Evolutionary conservation across 1,140 invertebrate species (phyloP).

Genomic region (Lasaia peninsularis): DNA sequence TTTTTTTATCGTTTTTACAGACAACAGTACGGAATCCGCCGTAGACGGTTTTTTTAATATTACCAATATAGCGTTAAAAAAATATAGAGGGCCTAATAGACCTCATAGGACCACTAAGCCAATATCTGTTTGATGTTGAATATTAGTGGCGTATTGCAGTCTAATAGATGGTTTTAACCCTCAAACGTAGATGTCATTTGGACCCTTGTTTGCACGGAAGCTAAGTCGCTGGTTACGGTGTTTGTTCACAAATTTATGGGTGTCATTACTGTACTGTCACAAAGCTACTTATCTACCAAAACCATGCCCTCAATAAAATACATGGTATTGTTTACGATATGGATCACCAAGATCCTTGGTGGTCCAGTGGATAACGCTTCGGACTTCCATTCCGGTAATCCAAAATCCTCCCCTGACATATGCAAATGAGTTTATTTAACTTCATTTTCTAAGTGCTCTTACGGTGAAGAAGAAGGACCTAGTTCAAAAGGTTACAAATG

Average conservation of each 20-base stretch:
- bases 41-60: too few relatives aligned
- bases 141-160: conserved; percentile 36
- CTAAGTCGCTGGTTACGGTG: conserved; percentile 69
- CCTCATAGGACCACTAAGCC: background rate
- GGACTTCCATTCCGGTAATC: too few relatives aligned
- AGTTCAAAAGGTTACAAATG: too few relatives aligned
- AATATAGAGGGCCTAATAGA: too few relatives aligned
- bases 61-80: too few relatives aligned
- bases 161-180: conserved; percentile 53
- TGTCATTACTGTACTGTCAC: conserved; percentile 58
- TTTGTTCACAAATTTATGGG: conserved; percentile 70
- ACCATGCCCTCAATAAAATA: conserved; percentile 61
- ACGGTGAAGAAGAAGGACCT: too few relatives aligned
- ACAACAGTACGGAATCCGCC: too few relatives aligned
- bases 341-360: conserved; percentile 38
- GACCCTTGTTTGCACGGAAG: conserved; percentile 65
- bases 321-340: conserved; percentile 21
- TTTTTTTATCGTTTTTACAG: too few relatives aligned
- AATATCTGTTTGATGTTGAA: conserved; percentile 20
- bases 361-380: background rate
- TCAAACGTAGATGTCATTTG: conserved; percentile 47
- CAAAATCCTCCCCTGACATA: too few relatives aligned
- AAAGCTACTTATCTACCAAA: conserved; percentile 72
- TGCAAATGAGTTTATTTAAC: too few relatives aligned
- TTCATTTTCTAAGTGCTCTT: too few relatives aligned